Conservation (phyloP, 2,888 invertebrate genomes). For the Alcis repandata region DNA sequence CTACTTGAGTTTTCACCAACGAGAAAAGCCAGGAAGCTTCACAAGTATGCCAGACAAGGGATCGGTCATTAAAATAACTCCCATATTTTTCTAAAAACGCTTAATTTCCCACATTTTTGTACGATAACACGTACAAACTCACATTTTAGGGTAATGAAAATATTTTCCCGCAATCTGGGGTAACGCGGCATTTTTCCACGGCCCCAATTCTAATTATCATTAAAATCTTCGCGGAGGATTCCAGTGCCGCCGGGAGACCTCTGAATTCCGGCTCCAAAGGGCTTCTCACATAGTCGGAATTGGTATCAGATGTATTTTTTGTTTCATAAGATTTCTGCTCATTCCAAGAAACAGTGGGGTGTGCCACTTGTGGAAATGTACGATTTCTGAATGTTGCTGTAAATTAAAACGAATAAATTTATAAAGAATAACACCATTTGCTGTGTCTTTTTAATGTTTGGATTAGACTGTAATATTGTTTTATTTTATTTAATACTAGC, state of each 20-base stretch:
- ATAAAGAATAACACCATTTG: too few species aligned
- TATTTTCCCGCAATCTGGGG: constrained; percentile 27
- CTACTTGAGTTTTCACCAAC: not conserved
- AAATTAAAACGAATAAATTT: too few species aligned
- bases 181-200: constrained; percentile 30
- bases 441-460: too few species aligned
- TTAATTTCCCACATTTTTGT: constrained; percentile 10
- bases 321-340: not conserved
- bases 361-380: not conserved
- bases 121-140: constrained; percentile 22
- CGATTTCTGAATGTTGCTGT: not conserved
- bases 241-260: constrained; percentile 23
- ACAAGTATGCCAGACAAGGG: not conserved
- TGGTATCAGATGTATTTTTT: constrained; percentile 1
- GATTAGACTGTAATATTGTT: too few species aligned
- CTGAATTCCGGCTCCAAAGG: constrained; percentile 27
- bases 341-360: too few species aligned
- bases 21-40: not conserved
- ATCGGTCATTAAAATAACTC: constrained; percentile 8
- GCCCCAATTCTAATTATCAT: constrained; percentile 34
- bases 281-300: constrained; percentile 12
- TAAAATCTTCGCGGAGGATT: constrained; percentile 41
- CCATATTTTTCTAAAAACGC: constrained; percentile 8
- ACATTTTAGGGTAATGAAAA: constrained; percentile 30
- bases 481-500: too few species aligned